Base-by-base conservation (phyloP, 2,888 invertebrate species). In the Anarsia innoxiella region DNA sequence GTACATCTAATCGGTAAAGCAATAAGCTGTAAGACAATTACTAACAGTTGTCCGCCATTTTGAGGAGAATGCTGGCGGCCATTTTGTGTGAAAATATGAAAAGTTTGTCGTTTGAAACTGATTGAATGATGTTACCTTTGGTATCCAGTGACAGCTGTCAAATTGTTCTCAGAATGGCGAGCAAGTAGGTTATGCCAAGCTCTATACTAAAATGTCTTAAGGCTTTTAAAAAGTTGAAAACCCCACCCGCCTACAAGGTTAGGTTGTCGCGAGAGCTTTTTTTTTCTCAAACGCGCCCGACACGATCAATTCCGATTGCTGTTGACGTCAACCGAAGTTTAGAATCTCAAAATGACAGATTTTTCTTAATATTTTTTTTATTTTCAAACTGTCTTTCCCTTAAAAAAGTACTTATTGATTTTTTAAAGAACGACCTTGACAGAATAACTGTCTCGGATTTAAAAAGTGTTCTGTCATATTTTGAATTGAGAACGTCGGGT, bases 1-100 rank as follows among this genome's bases (percentile, higher is more conserved):
- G 94, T 95, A 95, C 87, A 94, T 94, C 72, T 93, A 90, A 87
- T 73, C 50, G 25, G 25, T 25, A 25, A 25, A 25, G 8, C n/a
- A n/a, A n/a, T n/a, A n/a, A n/a, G n/a, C n/a, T n/a, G n/a, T n/a
- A n/a, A n/a, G n/a, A n/a, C n/a, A n/a, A n/a, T n/a, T n/a, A n/a
- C n/a, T n/a, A n/a, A n/a, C n/a, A n/a, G n/a, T n/a, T 3, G 9
- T 6, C 10, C 23, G 23, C 10, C 6, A 6, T n/a, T 23, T 23
- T 23, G 23, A 23, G 8, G 8, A 23, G 23, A n/a, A 5, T 23
- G 8, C n/a, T n/a, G n/a, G n/a, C n/a, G n/a, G n/a, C n/a, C n/a
- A n/a, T n/a, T n/a, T n/a, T n/a, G n/a, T n/a, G n/a, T n/a, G n/a
- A n/a, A n/a, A n/a, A n/a, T n/a, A n/a, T n/a, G n/a, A n/a, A n/a